phyloP scores from a whole-genome alignment of 2,797 vertebrate genomes.

The Hirundo rustica region DNA sequence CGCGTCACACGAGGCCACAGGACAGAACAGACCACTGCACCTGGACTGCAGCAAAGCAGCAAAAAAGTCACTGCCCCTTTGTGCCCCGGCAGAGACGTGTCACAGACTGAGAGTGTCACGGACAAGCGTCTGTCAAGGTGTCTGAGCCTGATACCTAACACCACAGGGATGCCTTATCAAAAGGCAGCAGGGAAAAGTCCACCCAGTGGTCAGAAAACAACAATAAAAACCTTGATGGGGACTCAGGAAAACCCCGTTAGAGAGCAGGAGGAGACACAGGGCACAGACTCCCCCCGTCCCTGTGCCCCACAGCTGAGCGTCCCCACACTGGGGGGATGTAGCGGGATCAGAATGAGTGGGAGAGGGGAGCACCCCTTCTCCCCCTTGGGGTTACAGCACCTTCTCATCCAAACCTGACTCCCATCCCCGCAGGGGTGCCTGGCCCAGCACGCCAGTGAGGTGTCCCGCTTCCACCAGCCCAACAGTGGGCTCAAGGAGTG shows the following conservation, averaged over 20 bases:
- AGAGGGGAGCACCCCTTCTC: not conserved
- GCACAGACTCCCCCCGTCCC: not conserved
- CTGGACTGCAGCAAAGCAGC: not conserved
- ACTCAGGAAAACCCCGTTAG: not conserved
- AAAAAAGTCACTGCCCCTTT: not conserved
- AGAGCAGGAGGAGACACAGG: not conserved
- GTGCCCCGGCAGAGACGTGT: not conserved
- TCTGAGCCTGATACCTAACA: not conserved
- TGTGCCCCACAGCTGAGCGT: accelerated
- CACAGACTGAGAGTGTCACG: not conserved
- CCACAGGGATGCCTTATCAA: not conserved
- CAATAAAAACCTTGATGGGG: not conserved
- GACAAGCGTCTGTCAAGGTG: not conserved
- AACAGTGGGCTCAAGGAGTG: not conserved
- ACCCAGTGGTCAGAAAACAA: not conserved
- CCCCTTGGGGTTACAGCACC: not conserved
- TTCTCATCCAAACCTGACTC: not conserved
- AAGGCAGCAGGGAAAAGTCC: not conserved
- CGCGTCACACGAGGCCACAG: accelerated
- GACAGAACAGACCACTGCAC: not conserved
- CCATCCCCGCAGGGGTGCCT: accelerated
- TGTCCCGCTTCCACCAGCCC: not conserved
- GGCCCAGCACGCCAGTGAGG: accelerated
- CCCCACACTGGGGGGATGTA: not conserved
- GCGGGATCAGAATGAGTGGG: accelerated